phyloP scores from a whole-genome alignment of 2,888 invertebrate genomes.

The Heliconius cydno region DNA sequence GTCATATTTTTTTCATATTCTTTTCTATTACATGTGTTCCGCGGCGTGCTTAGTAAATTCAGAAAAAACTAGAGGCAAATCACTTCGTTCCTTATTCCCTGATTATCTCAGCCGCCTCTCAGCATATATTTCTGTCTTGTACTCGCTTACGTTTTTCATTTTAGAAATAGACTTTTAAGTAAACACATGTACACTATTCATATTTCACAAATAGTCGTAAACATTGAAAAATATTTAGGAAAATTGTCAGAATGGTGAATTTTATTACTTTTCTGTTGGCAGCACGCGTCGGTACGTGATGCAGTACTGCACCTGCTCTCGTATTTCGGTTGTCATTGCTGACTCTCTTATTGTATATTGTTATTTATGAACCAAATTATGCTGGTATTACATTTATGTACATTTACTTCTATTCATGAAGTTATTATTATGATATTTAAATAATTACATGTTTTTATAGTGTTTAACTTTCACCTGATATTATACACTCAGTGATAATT shows the following conservation, averaged over 20 bases:
- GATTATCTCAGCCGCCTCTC: neutral
- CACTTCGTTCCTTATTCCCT: neutral
- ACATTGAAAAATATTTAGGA: conserved; percentile 39
- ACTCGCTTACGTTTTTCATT: neutral
- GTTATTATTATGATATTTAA: neutral
- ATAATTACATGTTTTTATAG: neutral
- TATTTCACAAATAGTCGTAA: conserved; percentile 31
- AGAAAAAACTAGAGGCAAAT: neutral
- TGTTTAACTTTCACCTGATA: neutral
- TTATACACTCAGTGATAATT: no score
- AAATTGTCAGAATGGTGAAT: conserved; percentile 43
- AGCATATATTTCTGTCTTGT: neutral
- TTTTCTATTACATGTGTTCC: no score
- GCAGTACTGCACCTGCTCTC: conserved; percentile 67
- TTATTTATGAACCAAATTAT: conserved; percentile 39
- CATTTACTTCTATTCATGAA: neutral
- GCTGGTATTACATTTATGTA: neutral
- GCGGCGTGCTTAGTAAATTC: no score
- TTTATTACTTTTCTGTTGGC: conserved; percentile 41
- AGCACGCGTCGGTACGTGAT: conserved; percentile 53
- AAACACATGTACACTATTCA: neutral
- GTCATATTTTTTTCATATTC: no score
- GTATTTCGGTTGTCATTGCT: conserved; percentile 47
- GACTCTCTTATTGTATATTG: conserved; percentile 46
- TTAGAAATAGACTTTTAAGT: neutral